Percentiles rank a stretch among this genome's conserved stretches.
Conservation (phyloP, 1,140 invertebrate genomes). For the Dendroctonus valens region DNA sequence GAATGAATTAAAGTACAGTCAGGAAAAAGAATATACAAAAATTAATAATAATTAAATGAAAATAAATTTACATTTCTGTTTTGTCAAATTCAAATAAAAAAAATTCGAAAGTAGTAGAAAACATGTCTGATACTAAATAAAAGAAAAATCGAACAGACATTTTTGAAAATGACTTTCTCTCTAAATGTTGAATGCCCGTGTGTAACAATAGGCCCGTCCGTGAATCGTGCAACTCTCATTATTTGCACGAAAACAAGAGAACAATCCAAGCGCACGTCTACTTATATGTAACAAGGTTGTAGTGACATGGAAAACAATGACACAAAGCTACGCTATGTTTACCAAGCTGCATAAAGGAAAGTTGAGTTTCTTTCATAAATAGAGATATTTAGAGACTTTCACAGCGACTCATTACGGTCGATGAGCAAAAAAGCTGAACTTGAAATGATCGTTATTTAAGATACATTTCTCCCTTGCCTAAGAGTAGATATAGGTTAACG, state of each 20-base stretch:
- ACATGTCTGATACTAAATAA: too few species aligned
- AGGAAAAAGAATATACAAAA: too few species aligned
- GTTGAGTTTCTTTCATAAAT: background rate
- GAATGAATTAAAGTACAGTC: too few species aligned
- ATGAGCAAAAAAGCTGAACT: background rate
- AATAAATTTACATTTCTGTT: too few species aligned
- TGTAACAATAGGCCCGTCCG: background rate
- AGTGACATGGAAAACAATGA: slow-evolving; percentile 3
- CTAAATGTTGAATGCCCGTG: too few species aligned
- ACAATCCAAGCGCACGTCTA: background rate
- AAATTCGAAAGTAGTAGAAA: too few species aligned
- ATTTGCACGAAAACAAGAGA: background rate
- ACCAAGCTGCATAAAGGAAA: background rate
- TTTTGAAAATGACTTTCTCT: too few species aligned
- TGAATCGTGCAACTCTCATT: background rate
- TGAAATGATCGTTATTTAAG: background rate
- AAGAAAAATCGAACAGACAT: too few species aligned
- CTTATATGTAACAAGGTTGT: background rate
- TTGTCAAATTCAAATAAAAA: too few species aligned
- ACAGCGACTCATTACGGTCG: background rate
- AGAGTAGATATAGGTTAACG: too few species aligned
- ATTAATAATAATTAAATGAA: too few species aligned
- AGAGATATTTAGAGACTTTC: background rate
- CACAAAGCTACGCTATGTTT: background rate
- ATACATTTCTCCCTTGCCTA: too few species aligned